Percentiles rank a stretch among this genome's conserved stretches.
Evolutionary conservation across 2,113 vertebrate genomes (phyloP).

Genomic region (Taxidea taxus): DNA sequence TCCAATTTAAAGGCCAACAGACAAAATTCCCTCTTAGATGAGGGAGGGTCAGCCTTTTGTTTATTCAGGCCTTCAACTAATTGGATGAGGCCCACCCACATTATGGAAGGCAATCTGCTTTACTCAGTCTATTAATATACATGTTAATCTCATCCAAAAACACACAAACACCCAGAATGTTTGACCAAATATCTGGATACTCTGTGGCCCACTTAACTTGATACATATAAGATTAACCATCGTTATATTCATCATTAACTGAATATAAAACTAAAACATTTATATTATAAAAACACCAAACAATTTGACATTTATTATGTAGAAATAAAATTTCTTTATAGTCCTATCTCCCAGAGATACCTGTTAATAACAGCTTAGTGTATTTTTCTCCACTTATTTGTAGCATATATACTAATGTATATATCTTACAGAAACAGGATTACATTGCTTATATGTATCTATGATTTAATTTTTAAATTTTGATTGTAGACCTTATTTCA

Average conservation of each 20-base stretch:
- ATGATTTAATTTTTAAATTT: neutral
- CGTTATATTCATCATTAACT: too few relatives aligned
- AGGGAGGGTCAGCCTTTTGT: neutral
- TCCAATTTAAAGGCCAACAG: neutral
- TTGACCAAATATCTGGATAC: neutral
- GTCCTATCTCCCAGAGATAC: neutral
- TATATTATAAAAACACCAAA: neutral
- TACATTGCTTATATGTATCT: neutral
- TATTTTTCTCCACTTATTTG: neutral
- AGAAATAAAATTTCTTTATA: neutral
- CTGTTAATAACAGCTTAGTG: neutral
- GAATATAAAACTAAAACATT: neutral
- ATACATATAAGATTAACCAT: neutral
- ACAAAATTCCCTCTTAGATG: neutral
- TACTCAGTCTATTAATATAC: neutral
- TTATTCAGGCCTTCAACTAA: neutral
- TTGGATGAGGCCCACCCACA: neutral
- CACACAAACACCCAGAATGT: neutral
- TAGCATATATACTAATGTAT: neutral
- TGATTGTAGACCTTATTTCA: neutral
- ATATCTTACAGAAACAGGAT: neutral
- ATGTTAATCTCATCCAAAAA: neutral
- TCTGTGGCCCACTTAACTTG: neutral
- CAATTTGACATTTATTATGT: neutral
- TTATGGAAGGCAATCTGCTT: neutral